A percentile compares a stretch with the other conserved stretches of the same genome.
These are phyloP conservation scores for Coleophora deauratella DNA, from an alignment of 2,888 invertebrate species.

Conservation along the genomic window DNA sequence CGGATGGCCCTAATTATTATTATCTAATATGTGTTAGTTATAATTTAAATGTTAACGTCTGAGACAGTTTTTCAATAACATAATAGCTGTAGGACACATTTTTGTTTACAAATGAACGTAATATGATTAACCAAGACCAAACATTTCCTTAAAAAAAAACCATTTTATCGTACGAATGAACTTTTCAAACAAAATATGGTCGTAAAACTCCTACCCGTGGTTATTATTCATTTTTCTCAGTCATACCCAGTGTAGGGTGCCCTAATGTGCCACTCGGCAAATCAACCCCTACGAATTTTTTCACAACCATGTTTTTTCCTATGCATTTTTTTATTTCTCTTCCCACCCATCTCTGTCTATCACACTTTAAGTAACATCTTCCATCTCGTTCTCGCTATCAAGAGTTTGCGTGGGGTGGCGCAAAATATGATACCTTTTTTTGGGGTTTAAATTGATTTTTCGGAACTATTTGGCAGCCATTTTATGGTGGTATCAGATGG, in stretches of 20 bases:
- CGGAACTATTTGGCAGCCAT: slow-evolving; percentile 62
- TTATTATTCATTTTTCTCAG: slow-evolving; percentile 67
- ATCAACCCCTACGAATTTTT: slow-evolving; percentile 62
- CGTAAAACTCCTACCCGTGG: slow-evolving; percentile 28
- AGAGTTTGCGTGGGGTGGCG: slow-evolving; percentile 54
- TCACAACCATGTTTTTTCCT: slow-evolving; percentile 70
- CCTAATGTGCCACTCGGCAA: slow-evolving; percentile 65
- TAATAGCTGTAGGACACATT: too few species aligned
- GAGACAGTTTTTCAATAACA: too few species aligned
- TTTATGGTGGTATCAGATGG: slow-evolving; percentile 39
- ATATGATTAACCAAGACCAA: too few species aligned
- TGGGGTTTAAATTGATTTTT: slow-evolving; percentile 69
- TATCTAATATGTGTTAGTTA: too few species aligned
- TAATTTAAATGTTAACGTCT: too few species aligned
- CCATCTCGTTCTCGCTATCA: slow-evolving; percentile 45
- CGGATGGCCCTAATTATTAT: too few species aligned
- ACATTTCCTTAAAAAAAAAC: too few species aligned
- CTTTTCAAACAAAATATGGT: slow-evolving; percentile 31
- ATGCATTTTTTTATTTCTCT: slow-evolving; percentile 60
- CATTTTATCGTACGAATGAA: not conserved
- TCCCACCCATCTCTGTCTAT: slow-evolving; percentile 26
- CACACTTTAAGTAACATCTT: slow-evolving; percentile 6
- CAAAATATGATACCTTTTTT: slow-evolving; percentile 72
- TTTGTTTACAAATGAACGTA: too few species aligned
- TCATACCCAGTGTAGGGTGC: slow-evolving; percentile 51